Conservation (phyloP, 2,113 vertebrate species). For the Propithecus coquereli region DNA sequence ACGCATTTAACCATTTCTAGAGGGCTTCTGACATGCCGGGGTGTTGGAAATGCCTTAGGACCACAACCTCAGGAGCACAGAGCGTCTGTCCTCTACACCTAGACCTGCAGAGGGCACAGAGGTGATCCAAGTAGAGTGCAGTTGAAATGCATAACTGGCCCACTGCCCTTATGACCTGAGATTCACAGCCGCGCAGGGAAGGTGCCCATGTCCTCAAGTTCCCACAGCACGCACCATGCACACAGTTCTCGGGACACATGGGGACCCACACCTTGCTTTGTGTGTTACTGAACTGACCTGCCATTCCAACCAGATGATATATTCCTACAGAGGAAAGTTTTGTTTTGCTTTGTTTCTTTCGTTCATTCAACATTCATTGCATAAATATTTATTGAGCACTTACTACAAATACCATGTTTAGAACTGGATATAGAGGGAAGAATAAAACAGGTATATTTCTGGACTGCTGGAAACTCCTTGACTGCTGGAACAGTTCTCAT, state of each 20-base stretch:
- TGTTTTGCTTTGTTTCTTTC: background rate
- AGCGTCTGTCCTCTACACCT: background rate
- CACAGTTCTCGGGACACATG: rapidly evolving
- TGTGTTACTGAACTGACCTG: background rate
- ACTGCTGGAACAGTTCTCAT: background rate
- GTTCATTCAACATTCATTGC: background rate
- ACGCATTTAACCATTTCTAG: background rate
- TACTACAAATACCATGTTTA: background rate
- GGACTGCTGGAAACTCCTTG: background rate
- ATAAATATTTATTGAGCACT: background rate
- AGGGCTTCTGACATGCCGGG: background rate
- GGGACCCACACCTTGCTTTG: background rate
- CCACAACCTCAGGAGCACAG: no score
- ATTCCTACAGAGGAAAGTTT: background rate
- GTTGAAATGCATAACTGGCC: background rate
- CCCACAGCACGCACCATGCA: background rate
- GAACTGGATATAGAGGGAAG: background rate
- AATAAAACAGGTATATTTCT: background rate
- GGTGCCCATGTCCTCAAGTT: background rate
- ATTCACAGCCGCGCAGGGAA: rapidly evolving
- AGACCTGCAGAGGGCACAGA: background rate
- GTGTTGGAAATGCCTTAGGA: no score
- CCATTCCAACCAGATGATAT: background rate
- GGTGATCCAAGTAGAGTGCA: rapidly evolving
- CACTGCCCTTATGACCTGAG: rapidly evolving